A percentile compares a stretch with the other conserved stretches of the same genome.
Evolutionary conservation across 2,113 vertebrate species (phyloP).

Genomic region (Gallinago paraguaiae): DNA sequence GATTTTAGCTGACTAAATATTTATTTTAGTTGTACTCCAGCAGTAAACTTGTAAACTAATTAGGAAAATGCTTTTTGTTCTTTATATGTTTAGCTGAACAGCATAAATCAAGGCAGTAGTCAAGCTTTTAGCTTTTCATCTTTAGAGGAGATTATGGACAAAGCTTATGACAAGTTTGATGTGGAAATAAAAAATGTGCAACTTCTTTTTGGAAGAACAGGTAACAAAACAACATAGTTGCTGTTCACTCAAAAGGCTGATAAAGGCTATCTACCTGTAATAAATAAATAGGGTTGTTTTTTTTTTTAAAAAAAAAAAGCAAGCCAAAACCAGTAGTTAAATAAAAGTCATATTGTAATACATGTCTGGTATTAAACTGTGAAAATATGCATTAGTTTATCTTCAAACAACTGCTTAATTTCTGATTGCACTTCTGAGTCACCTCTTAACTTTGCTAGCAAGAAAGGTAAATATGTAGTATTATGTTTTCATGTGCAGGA

Average conservation of each 20-base stretch:
- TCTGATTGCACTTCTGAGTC: not conserved
- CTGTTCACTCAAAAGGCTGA: not conserved
- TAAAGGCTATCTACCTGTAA: not conserved
- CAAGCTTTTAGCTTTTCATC: slow-evolving; percentile 80
- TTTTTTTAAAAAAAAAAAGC: not conserved
- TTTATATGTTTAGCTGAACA: slow-evolving; percentile 81
- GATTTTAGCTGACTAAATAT: not conserved
- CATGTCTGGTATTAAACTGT: not conserved
- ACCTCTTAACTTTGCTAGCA: not conserved
- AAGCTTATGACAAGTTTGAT: slow-evolving; percentile 92
- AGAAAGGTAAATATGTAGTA: not conserved
- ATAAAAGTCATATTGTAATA: not conserved
- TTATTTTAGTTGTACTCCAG: not conserved
- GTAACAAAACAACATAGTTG: slow-evolving; percentile 64
- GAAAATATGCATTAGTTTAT: not conserved
- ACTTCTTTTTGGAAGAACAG: slow-evolving; percentile 90
- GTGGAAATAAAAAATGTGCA: slow-evolving; percentile 90
- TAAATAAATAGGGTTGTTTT: not conserved
- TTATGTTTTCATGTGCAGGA: not conserved
- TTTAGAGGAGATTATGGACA: slow-evolving; percentile 95
- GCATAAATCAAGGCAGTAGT: slow-evolving; percentile 78
- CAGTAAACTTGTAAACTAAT: not conserved
- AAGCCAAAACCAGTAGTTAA: not conserved
- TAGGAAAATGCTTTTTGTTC: not conserved
- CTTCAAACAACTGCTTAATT: not conserved